phyloP scores from a whole-genome alignment of 2,797 vertebrate genomes.

The Peromyscus aztecus region DNA sequence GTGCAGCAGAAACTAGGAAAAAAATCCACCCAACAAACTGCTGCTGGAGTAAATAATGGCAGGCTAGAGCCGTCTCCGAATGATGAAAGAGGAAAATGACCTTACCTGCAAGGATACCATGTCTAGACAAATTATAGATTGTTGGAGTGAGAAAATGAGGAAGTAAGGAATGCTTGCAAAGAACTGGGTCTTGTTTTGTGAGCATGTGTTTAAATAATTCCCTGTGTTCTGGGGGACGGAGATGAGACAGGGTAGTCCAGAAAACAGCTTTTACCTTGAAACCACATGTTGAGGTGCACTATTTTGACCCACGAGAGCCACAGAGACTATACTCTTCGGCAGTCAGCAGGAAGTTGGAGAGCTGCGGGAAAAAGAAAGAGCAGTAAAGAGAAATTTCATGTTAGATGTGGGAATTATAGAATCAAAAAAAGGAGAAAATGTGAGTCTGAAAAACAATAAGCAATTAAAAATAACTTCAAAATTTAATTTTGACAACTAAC shows the following conservation, averaged over 20 bases:
- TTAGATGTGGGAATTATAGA: not conserved
- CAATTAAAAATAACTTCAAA: constrained; percentile 22
- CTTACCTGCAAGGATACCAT: constrained; percentile 26
- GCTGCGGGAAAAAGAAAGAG: constrained; percentile 11
- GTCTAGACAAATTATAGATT: constrained; percentile 63
- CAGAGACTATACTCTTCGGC: not conserved
- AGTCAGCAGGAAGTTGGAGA: constrained; percentile 10
- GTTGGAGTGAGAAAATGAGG: constrained; percentile 53
- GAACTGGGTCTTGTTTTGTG: not conserved
- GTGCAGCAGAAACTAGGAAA: not conserved
- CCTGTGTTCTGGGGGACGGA: not conserved
- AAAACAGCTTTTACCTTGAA: constrained; percentile 39
- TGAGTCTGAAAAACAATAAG: not conserved
- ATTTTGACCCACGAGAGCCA: not conserved
- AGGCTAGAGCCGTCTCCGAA: not conserved
- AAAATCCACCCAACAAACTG: not conserved
- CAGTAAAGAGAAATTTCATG: not conserved
- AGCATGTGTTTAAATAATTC: constrained; percentile 37
- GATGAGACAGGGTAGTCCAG: constrained; percentile 22
- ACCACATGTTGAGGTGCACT: not conserved
- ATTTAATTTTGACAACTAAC: not conserved
- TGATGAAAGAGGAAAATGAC: constrained; percentile 29
- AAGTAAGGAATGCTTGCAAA: constrained; percentile 56
- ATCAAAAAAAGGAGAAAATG: not conserved
- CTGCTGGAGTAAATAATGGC: constrained; percentile 30